These are phyloP conservation scores for Nemopilema nomurai DNA, from an alignment of 30 jellyfish, hydroid and myxozoan genomes.

Conservation along the genomic window DNA sequence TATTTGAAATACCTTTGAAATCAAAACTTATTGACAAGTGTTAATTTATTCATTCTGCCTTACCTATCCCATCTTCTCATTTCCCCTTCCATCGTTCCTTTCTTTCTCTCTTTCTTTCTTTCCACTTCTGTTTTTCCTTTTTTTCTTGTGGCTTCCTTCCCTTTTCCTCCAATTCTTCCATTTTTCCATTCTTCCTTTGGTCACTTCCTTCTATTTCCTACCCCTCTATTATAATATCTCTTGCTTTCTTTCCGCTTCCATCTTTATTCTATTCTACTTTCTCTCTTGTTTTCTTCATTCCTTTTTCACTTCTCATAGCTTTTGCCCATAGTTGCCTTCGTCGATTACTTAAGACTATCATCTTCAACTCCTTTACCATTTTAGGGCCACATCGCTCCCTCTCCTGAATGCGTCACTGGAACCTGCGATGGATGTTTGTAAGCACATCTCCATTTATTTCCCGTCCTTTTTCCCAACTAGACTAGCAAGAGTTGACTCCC, in stretches of 20 bases:
- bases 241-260: background rate
- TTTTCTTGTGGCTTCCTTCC: background rate
- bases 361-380: background rate
- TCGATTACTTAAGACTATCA: background rate
- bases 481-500: too few species aligned
- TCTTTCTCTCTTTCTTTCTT: background rate
- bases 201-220: background rate
- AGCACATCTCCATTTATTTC: conserved; percentile 23
- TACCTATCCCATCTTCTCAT: background rate
- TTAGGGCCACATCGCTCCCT: conserved; percentile 46
- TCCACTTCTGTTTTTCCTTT: background rate
- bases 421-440: conserved; percentile 92
- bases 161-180: background rate
- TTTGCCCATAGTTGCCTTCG: background rate
- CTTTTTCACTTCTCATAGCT: background rate
- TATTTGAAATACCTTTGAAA: too few species aligned
- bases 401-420: conserved; percentile 62
- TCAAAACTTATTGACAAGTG: too few species aligned
- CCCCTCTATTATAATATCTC: background rate
- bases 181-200: background rate
- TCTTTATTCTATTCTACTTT: background rate
- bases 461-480: background rate
- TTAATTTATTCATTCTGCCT: too few species aligned
- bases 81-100: background rate
- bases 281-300: background rate